These are phyloP conservation scores for Drosophila acutilabella DNA, from an alignment of 2,888 invertebrate genomes.

Conservation along the genomic window DNA sequence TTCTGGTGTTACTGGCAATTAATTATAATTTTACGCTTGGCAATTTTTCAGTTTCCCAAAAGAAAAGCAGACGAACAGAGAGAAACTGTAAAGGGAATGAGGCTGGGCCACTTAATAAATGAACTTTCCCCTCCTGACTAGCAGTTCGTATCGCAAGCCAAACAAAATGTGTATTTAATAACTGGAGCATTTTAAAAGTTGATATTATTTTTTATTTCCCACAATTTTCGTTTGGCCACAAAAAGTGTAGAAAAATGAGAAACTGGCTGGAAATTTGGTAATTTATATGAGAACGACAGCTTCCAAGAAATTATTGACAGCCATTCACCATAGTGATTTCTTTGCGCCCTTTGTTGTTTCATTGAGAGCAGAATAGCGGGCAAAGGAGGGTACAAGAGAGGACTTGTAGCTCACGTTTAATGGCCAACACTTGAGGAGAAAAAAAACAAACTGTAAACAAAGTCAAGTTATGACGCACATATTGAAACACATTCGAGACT, in stretches of 20 bases:
- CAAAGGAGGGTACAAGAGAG: not conserved
- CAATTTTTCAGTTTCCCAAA: slow-evolving; percentile 63
- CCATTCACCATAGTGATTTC: slow-evolving; percentile 8
- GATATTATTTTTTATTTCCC: slow-evolving; percentile 3
- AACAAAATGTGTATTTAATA: slow-evolving; percentile 51
- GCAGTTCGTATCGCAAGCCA: not conserved
- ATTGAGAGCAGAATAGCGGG: not conserved
- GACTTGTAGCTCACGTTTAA: slow-evolving; percentile 23
- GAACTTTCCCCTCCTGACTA: not conserved
- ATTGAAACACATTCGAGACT: slow-evolving; percentile 33
- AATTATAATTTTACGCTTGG: slow-evolving; percentile 79
- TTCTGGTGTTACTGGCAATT: slow-evolving; percentile 65
- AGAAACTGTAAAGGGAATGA: slow-evolving; percentile 3
- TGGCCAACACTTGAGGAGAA: slow-evolving; percentile 23
- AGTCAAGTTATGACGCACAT: slow-evolving; percentile 51
- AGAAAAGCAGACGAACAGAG: slow-evolving; percentile 4
- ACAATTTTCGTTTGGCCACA: slow-evolving; percentile 18
- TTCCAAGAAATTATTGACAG: slow-evolving; percentile 42
- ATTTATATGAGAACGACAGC: slow-evolving; percentile 38
- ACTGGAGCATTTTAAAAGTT: slow-evolving; percentile 40
- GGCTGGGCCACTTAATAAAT: slow-evolving; percentile 39
- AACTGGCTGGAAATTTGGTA: slow-evolving; percentile 27
- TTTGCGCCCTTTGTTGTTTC: not conserved
- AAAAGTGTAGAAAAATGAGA: slow-evolving; percentile 1
- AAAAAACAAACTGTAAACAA: slow-evolving; percentile 37